Conservation (phyloP, 2,888 invertebrate species). For the Heliconius hortense region DNA sequence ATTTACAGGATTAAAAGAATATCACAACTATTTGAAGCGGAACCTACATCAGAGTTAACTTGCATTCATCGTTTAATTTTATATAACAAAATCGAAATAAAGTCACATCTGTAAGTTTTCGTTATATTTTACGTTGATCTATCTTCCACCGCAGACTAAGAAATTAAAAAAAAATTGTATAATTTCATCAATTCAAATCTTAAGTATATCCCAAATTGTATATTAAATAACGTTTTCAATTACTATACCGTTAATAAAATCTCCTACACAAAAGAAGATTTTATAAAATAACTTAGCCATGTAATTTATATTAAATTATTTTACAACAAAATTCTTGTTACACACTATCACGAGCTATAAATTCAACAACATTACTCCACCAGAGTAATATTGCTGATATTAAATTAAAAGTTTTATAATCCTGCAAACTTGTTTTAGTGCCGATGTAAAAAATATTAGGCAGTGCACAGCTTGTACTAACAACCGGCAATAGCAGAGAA, state of each 20-base stretch:
- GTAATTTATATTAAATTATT: conserved; percentile 5
- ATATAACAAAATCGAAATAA: background rate
- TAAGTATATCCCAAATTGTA: background rate
- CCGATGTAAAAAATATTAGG: conserved; percentile 44
- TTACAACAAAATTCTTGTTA: background rate
- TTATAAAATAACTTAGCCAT: background rate
- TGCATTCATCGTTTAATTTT: background rate
- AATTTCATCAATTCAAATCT: background rate
- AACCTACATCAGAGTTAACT: background rate
- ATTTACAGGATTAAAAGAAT: conserved; percentile 35
- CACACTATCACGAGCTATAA: conserved; percentile 21
- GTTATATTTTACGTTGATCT: background rate
- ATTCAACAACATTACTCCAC: conserved; percentile 28
- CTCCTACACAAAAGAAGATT: background rate
- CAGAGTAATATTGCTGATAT: conserved; percentile 34
- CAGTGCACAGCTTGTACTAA: conserved; percentile 46
- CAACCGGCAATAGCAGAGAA: conserved; percentile 39
- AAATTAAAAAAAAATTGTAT: background rate
- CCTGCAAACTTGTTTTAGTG: conserved; percentile 34
- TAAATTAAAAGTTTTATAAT: conserved; percentile 38
- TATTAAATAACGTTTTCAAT: background rate
- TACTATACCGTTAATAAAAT: background rate
- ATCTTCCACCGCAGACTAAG: background rate
- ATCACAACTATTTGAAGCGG: conserved; percentile 31
- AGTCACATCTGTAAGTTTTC: background rate